Evolutionary conservation across 2,113 vertebrate genomes (phyloP), one percentile per base, ranked within the genome.

Genomic region (Salvator merianae): DNA sequence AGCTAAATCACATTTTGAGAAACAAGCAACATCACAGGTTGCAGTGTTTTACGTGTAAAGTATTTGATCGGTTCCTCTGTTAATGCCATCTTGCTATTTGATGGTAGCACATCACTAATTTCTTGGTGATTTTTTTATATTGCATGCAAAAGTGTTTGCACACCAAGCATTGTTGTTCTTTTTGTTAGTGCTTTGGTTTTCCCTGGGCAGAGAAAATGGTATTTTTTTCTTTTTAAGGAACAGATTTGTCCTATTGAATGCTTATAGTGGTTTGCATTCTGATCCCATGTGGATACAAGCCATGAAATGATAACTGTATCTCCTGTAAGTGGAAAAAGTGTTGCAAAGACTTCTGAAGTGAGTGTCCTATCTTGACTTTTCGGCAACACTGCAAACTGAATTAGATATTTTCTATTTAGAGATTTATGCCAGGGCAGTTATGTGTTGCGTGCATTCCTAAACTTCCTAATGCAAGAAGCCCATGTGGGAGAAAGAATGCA

Each of bases 141-240:
- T 22, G 86, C 0, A 0, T 84, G 87, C 84, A 79, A 78, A 71
- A 88, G 14, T 26, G 81, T 82, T 87, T 79, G 75, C 0, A 1
- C 77, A 74, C 83, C 38, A 81, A 91, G 80, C 84, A 34, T 71
- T 0, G 1, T 77, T 86, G 0, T 85, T 86, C 28, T 47, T 47
- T 47, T 47, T 47, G 6, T 47, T 86, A 86, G 63, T 73, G 14
- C 88, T 88, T 72, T 84, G 87, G 89, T 71, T 89, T 87, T 32
- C 68, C 26, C 47, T 62, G 1, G n/a, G 71, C 0, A 3, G 30
- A 53, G 47, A 43, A 74, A 55, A 53, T 76, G 8, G 24, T 22
- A 68, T 1, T 24, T 8, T 0, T 0, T 68, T 28, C 70, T 66
- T 85, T 71, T 12, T 47, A 38, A 63, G 24, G 20, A 1, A 53